These are phyloP conservation scores for Pseudomyrmex gracilis DNA, from an alignment of 1,140 invertebrate species.

Conservation along the genomic window DNA sequence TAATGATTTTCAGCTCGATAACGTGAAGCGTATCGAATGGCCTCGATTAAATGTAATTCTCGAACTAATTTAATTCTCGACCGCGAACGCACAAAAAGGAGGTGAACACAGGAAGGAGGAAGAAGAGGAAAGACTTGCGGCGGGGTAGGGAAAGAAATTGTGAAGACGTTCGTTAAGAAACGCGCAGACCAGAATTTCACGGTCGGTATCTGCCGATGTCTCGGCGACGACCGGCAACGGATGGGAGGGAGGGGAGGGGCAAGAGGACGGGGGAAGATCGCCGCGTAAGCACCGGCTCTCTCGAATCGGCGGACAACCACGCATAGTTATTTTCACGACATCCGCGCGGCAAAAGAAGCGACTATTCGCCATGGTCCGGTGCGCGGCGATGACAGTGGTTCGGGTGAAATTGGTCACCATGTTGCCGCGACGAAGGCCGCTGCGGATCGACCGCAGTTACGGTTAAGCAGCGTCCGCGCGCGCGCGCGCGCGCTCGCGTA, in stretches of 20 bases:
- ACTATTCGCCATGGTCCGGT: conserved; percentile 72
- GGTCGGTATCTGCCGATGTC: conserved; percentile 63
- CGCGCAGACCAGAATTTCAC: conserved; percentile 68
- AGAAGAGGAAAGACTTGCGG: background rate
- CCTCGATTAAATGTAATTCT: conserved; percentile 42
- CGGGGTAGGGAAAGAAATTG: conserved; percentile 3
- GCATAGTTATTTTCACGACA: conserved; percentile 75
- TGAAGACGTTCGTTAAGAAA: conserved; percentile 64
- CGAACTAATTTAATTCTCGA: conserved; percentile 51
- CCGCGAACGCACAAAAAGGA: conserved; percentile 10
- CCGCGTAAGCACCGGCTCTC: conserved; percentile 42
- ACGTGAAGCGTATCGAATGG: conserved; percentile 32
- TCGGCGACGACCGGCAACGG: conserved; percentile 8
- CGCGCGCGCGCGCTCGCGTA: conserved; percentile 1
- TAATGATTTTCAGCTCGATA: conserved; percentile 33
- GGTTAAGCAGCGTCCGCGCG: conserved; percentile 65
- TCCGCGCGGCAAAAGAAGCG: conserved; percentile 74
- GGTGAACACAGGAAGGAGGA: background rate
- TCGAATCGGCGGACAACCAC: conserved; percentile 56
- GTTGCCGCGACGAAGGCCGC: conserved; percentile 70
- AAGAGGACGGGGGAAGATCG: background rate
- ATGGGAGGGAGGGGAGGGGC: background rate
- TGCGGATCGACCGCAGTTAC: conserved; percentile 68
- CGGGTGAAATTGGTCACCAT: conserved; percentile 73
- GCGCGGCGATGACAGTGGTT: conserved; percentile 71